Percentiles rank a stretch among this genome's conserved stretches.
These are phyloP conservation scores for Caenorhabditis macrosperma DNA, from an alignment of 2,888 invertebrate species.

Conservation along the genomic window DNA sequence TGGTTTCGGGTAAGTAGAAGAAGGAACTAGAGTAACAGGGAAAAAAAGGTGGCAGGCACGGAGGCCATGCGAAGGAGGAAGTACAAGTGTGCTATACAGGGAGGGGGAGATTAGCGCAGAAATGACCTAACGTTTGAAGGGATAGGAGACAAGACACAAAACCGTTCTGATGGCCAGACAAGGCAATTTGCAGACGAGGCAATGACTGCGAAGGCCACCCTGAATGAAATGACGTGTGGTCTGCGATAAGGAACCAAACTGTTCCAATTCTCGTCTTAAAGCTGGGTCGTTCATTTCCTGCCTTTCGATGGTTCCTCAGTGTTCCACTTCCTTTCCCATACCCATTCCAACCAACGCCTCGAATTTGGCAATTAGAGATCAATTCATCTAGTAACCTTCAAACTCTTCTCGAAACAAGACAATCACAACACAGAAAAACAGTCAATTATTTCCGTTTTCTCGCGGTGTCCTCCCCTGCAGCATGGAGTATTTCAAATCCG, in stretches of 20 bases:
- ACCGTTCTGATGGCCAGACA: conserved; percentile 32
- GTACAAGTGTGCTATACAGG: conserved; percentile 19
- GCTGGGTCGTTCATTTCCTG: too few species aligned
- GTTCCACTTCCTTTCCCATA: too few species aligned
- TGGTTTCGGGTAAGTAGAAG: conserved; percentile 31
- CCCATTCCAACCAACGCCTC: too few species aligned
- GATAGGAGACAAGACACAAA: conserved; percentile 35
- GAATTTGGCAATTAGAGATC: not conserved
- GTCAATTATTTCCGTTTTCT: not conserved
- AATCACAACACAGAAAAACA: conserved; percentile 1
- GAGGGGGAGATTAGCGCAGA: conserved; percentile 22
- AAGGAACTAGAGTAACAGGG: conserved; percentile 45
- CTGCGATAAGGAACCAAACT: too few species aligned
- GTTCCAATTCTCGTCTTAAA: too few species aligned
- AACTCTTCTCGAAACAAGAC: conserved; percentile 14
- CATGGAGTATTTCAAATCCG: conserved; percentile 20
- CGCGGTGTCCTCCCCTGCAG: not conserved
- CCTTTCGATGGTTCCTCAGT: too few species aligned
- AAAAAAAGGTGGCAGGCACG: conserved; percentile 42
- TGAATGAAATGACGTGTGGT: conserved; percentile 9
- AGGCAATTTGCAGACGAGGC: not conserved
- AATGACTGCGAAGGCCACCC: conserved; percentile 4
- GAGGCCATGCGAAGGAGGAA: conserved; percentile 46
- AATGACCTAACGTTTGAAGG: conserved; percentile 9
- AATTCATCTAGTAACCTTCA: conserved; percentile 16